Evolutionary conservation across 2,797 vertebrate species (phyloP), one percentile per base, ranked within the genome.

Genomic region (Characodon lateralis): DNA sequence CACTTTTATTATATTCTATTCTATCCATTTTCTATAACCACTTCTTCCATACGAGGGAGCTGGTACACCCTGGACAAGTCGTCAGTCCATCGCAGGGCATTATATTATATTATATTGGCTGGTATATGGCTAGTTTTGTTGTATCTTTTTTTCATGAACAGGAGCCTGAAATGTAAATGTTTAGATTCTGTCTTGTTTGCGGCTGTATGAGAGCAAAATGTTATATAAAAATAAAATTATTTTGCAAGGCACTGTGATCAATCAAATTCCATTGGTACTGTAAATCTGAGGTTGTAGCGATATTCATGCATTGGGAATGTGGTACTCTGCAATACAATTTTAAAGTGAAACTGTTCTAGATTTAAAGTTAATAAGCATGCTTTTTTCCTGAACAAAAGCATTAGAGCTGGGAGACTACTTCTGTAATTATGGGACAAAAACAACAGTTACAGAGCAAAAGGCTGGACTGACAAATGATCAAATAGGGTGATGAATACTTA

Each of bases 401-500:
- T 78, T 71, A 35, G n/a, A 43, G 39, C 70, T 73, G 71, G 66
- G 71, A 22, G 35, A 76, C n/a, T n/a, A 41, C 73, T 77, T 72
- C 72, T 55, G 46, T 63, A 82, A 78, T 79, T 63, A 73, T 39
- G 39, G n/a, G 56, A 66, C 43, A 74, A 84, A 82, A 79, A 65
- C 41, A 83, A 56, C 76, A 59, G 78, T 85, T 71, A 81, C 5
- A 61, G 59, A 72, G 80, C 71, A 84, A 77, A 85, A 88, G 63
- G 35, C 56, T 35, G 72, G 71, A 77, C 81, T 79, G 78, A 80
- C 48, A 88, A 88, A 88, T 83, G 55, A 89, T 87, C 50, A 74
- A 77, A 77, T 48, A 76, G 31, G 51, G 43, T 81, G 83, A 88
- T 85, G 78, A 87, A 89, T 85, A 85, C 84, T 77, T 73, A 82